These are phyloP conservation scores for Cryptoleucopteryx plumbea DNA, from an alignment of 2,113 vertebrate species.

Conservation along the genomic window DNA sequence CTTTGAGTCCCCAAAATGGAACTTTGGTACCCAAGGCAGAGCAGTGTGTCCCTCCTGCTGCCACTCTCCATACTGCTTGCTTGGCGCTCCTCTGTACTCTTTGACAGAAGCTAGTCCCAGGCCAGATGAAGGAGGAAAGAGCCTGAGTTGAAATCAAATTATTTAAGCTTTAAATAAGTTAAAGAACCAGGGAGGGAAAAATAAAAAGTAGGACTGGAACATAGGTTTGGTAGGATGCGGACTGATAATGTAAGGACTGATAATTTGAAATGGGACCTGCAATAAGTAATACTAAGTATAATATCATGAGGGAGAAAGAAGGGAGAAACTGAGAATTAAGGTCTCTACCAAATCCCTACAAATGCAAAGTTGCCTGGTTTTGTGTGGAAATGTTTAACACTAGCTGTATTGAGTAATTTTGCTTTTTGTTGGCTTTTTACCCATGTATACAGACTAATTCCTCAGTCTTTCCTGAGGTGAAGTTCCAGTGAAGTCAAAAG, in stretches of 20 bases:
- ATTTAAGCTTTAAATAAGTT: background rate
- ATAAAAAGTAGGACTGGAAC: background rate
- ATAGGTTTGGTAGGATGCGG: background rate
- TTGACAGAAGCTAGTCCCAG: background rate
- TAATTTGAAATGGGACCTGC: rapidly evolving
- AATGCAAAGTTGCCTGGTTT: background rate
- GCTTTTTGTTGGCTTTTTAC: background rate
- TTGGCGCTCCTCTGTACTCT: background rate
- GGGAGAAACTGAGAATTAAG: background rate
- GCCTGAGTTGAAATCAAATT: background rate
- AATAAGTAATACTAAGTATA: background rate
- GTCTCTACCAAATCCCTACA: background rate
- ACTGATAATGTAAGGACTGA: background rate
- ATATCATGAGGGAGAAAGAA: background rate
- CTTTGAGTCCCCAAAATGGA: background rate
- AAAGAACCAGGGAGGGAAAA: background rate
- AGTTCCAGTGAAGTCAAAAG: background rate
- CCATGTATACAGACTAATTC: background rate
- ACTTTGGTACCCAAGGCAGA: background rate
- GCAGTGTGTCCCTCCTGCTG: background rate
- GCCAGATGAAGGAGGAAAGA: background rate
- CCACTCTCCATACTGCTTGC: background rate
- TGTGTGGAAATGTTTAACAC: background rate
- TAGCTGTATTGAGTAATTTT: background rate
- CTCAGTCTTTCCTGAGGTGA: background rate